Base-by-base conservation (phyloP, 2,888 invertebrate genomes). In the Argyresthia goedartella region DNA sequence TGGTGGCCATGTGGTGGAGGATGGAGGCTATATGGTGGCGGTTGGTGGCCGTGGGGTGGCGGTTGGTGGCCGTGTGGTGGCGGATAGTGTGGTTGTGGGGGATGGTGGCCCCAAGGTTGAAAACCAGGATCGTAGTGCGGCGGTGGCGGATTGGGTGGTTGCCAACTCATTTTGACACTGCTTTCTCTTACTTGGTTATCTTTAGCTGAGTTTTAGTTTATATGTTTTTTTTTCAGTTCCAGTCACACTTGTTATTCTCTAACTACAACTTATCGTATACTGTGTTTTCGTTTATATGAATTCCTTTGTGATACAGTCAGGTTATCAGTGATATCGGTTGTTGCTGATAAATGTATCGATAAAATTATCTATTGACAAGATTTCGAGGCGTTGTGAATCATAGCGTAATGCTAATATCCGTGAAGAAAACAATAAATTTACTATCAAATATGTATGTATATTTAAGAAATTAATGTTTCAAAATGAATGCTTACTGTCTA, bases 121-220 rank as follows among this genome's bases (percentile, higher is more conserved):
- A 36, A 25, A 34, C 6, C 8, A 25, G 50, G 15, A n/a, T 44
- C 68, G 14, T 69, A 74, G 0, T 72, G 73, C 0, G 64, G 68
- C 0, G 66, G 69, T 4, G 66, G 66, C 3, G 62, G 63, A 11
- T 66, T 65, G 4, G 65, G 67, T 7, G 72, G 70, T 49, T 70
- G 71, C 48, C 67, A 63, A 62, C 79, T 81, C 81, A 81, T 81
- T 36, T 51, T 64, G 13, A 36, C 7, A 10, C 10, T 11, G n/a
- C 2, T 39, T 39, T 39, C 8, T n/a, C 2, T 39, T 4, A n/a
- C n/a, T 39, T 2, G n/a, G 4, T 39, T 39, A 11, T 39, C 39
- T 4, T 11, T 4, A 4, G 6, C 25, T 25, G 16, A 10, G 36
- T 49, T 49, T 49, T 39, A 11, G 8, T 44, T 52, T 53, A 52